These are phyloP conservation scores for Rissa tridactyla DNA, from an alignment of 2,113 vertebrate species.

Conservation along the genomic window DNA sequence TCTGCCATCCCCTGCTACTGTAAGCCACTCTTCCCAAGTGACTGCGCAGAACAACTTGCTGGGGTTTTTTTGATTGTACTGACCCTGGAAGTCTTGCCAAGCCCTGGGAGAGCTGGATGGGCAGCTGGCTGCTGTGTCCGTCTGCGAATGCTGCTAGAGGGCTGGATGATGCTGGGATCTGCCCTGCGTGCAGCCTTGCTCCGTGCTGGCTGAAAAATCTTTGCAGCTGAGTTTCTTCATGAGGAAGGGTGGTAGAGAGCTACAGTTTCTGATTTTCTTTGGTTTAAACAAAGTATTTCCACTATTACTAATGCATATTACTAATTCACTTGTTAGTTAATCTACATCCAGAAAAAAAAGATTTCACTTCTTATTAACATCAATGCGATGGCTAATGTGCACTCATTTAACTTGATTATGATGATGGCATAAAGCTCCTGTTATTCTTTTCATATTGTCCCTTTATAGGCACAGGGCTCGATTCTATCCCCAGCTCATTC, in stretches of 20 bases:
- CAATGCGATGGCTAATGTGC: neutral
- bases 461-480: neutral
- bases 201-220: neutral
- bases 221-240: neutral
- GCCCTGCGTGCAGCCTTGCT: neutral
- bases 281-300: neutral
- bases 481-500: neutral
- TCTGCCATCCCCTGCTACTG: constrained; percentile 13
- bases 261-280: neutral
- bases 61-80: neutral
- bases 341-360: neutral
- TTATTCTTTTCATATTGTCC: neutral
- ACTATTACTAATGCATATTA: neutral
- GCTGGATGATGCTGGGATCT: neutral
- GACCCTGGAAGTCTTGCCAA: constrained; percentile 31
- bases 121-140: neutral
- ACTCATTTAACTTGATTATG: neutral
- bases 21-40: neutral
- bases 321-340: neutral
- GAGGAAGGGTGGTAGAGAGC: neutral
- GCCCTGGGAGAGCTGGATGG: constrained; percentile 29
- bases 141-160: neutral
- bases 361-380: constrained; percentile 7
- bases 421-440: neutral
- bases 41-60: neutral